Evolutionary conservation across 2,113 vertebrate species (phyloP), one percentile per base, ranked within the genome.

Genomic region (Petromus typicus): DNA sequence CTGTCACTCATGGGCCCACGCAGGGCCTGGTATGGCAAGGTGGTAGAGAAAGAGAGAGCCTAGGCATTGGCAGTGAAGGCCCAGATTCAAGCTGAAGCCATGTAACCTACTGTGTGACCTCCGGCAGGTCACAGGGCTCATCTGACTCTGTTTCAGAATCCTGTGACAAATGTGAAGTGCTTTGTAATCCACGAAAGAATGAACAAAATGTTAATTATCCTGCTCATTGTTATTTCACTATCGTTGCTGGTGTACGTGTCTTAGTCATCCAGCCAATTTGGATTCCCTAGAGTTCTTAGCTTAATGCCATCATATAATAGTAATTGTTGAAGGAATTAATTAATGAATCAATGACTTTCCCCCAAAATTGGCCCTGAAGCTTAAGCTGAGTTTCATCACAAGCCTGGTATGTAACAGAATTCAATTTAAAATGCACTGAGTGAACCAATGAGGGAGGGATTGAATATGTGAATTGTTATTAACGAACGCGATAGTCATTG

Each of bases 311-410:
- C 80, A 37, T 34, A 54, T 22, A 69, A 30, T 81, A 76, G 56
- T 76, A 93, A 91, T 81, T 85, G 45, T 91, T 63, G 40, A 81
- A 66, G 90, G 78, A 67, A 40, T 86, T 61, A 54, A 80, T 73
- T 81, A 89, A 51, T 51, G 37, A 86, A 63, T 88, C 59, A 69
- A 32, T 82, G 45, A 71, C 71, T 90, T 82, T 4, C 75, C 57
- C 30, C 17, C 17, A 34, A 83, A 79, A 90, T 51, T 57, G 48
- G 25, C 76, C 67, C 86, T 64, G 59, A 67, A 63, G 57, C 64
- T 95, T 88, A 56, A 27, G 63, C 8, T 89, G 86, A 51, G 18
- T 81, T 83, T 64, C 51, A 56, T 71, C 71, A 61, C 34, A 59
- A 75, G 78, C 37, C 78, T 88, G 20, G 27, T 59, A 54, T 32